Evolutionary conservation across 37 sponge, comb jelly and placozoan species (phyloP), one percentile per base, ranked within the genome.

Genomic region (Ianthella basta): DNA sequence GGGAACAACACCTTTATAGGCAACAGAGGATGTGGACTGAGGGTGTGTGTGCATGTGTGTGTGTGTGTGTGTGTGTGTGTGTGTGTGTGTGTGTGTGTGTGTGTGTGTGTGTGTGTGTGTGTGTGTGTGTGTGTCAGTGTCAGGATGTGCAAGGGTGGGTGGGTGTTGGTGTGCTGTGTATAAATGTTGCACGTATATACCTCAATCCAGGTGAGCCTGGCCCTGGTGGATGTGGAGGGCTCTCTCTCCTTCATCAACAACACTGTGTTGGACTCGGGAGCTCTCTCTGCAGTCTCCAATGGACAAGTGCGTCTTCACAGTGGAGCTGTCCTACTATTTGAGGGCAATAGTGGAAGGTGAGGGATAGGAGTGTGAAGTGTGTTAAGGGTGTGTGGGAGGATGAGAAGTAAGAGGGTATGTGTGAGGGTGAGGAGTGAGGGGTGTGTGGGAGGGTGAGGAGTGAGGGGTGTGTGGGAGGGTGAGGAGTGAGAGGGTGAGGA

Each of bases 341-440:
- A 19, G 44, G 40, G 40, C 54, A 75, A 75, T 44, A 41, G 0
- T 18, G 78, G 78, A 75, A 75, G 53, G 78, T 75, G 40, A 44
- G n/a, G n/a, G n/a, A n/a, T n/a, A n/a, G n/a, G n/a, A n/a, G n/a
- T n/a, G n/a, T n/a, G n/a, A n/a, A n/a, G n/a, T n/a, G n/a, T n/a
- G n/a, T n/a, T n/a, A n/a, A n/a, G n/a, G n/a, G n/a, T n/a, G n/a
- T n/a, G n/a, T n/a, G n/a, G n/a, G n/a, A n/a, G n/a, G n/a, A n/a
- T n/a, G n/a, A n/a, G n/a, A n/a, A n/a, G n/a, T n/a, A n/a, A n/a
- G n/a, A n/a, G n/a, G n/a, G n/a, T n/a, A n/a, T n/a, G n/a, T n/a
- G n/a, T n/a, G n/a, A n/a, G n/a, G n/a, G n/a, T n/a, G n/a, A n/a
- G n/a, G n/a, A n/a, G n/a, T n/a, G n/a, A n/a, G n/a, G n/a, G n/a